Conservation (phyloP, 1,140 invertebrate species). For the Brachionus rotundiformis region DNA sequence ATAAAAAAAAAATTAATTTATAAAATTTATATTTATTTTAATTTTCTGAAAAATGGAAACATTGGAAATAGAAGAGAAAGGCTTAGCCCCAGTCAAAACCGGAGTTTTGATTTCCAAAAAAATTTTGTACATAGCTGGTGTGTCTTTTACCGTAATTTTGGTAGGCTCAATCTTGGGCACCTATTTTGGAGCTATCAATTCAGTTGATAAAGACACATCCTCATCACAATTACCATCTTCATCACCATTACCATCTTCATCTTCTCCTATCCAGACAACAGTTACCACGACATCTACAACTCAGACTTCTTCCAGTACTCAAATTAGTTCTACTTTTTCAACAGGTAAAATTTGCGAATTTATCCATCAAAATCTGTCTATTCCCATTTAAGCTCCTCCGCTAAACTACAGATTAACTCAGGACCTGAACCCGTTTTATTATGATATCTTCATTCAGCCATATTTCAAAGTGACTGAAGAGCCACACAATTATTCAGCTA, state of each 20-base stretch:
- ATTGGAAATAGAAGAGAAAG: neutral
- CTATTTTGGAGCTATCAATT: slow-evolving; percentile 16
- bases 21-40: neutral
- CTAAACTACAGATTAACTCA: slow-evolving; percentile 68
- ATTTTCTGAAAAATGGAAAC: slow-evolving; percentile 14
- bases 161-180: slow-evolving; percentile 3
- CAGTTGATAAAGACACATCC: neutral
- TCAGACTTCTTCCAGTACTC: no score
- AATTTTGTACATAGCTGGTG: neutral
- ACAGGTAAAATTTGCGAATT: no score
- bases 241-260: neutral
- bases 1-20: neutral
- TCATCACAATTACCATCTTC: neutral
- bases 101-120: neutral
- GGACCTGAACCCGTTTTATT: slow-evolving; percentile 72
- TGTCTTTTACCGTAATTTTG: neutral
- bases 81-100: neutral
- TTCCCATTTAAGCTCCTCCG: neutral
- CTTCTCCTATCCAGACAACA: neutral
- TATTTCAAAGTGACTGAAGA: slow-evolving; percentile 5
- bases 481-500: slow-evolving; percentile 65
- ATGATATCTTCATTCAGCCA: slow-evolving; percentile 68
- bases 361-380: no score
- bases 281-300: neutral
- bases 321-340: no score